Conservation (phyloP, 1,140 invertebrate genomes). For the Phocides pigmalion region DNA sequence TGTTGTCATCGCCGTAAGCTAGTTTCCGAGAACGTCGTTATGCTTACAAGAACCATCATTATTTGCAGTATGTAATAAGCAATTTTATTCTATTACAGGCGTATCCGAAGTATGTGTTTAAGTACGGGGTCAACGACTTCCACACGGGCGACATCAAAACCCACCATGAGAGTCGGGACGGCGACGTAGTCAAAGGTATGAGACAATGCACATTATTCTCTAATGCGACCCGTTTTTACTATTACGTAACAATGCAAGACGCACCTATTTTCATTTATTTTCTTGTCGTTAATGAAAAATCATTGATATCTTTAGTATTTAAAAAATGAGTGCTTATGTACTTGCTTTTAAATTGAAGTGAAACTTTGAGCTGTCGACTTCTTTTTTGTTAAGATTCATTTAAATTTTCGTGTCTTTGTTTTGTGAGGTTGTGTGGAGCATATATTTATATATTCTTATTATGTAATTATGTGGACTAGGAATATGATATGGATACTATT, state of each 20-base stretch:
- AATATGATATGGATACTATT: too few relatives aligned
- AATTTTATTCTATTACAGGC: conserved; percentile 57
- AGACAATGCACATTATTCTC: conserved; percentile 20
- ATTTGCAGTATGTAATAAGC: conserved; percentile 4
- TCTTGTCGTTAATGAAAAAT: conserved; percentile 3
- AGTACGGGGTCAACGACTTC: conserved; percentile 83
- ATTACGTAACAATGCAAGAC: neutral
- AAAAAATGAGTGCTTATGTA: too few relatives aligned
- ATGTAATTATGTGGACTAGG: too few relatives aligned
- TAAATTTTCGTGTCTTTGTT: too few relatives aligned
- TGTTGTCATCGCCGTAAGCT: neutral
- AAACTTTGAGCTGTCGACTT: too few relatives aligned
- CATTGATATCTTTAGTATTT: neutral
- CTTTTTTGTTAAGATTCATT: too few relatives aligned
- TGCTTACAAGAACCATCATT: neutral
- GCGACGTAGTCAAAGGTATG: conserved; percentile 83
- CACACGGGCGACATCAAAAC: conserved; percentile 84
- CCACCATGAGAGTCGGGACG: conserved; percentile 83
- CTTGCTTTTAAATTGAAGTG: too few relatives aligned
- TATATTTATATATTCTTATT: too few relatives aligned
- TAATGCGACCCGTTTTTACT: conserved; percentile 17
- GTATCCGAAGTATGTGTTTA: conserved; percentile 82
- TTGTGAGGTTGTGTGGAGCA: too few relatives aligned
- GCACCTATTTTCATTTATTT: conserved; percentile 9
- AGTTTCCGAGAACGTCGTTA: neutral